phyloP scores from a whole-genome alignment of 2,113 vertebrate genomes.

The Anas platyrhynchos region DNA sequence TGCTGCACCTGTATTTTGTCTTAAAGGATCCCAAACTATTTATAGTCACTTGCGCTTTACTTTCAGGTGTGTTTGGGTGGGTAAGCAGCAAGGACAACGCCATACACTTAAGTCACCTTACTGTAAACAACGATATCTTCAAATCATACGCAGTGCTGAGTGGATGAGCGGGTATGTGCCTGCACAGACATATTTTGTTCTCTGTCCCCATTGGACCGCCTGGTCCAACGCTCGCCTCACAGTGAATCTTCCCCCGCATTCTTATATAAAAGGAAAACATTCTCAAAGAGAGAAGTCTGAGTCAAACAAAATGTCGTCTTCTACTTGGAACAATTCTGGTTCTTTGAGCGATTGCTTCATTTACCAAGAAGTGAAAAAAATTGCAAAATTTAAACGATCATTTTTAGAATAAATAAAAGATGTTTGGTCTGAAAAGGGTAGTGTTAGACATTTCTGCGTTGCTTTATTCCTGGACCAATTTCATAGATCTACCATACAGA shows the following conservation, averaged over 20 bases:
- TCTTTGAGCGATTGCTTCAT: neutral
- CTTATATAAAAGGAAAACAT: neutral
- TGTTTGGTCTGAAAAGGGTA: neutral
- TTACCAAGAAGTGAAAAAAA: neutral
- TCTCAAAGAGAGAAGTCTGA: neutral
- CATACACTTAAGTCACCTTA: neutral
- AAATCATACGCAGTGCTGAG: neutral
- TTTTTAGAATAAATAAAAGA: neutral
- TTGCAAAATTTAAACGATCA: fast-evolving
- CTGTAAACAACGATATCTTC: neutral
- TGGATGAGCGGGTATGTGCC: neutral
- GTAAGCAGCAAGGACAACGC: constrained; percentile 31
- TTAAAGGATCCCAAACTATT: constrained; percentile 23
- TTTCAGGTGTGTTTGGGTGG: constrained; percentile 42
- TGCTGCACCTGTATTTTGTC: neutral
- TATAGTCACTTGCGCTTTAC: neutral
- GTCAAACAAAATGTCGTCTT: neutral
- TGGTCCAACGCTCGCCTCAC: neutral
- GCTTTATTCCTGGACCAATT: neutral
- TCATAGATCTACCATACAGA: neutral
- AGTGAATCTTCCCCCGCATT: fast-evolving
- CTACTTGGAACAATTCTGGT: neutral
- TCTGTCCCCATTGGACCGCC: neutral
- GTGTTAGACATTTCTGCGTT: neutral
- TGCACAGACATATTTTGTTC: fast-evolving